phyloP scores from a whole-genome alignment of 2,797 vertebrate species.

The Diceros bicornis region DNA sequence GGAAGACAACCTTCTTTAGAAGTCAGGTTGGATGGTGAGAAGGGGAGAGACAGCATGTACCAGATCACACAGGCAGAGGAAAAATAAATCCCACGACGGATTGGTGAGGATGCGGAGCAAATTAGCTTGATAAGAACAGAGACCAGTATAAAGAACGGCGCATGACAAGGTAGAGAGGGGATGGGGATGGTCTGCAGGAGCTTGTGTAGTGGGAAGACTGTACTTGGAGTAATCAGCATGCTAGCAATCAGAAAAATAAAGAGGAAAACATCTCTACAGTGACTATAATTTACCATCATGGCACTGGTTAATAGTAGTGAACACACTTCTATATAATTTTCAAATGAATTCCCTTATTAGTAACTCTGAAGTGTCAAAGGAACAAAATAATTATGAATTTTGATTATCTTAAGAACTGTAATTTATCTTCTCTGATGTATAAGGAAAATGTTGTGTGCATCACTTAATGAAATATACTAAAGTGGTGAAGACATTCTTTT shows the following conservation, averaged over 20 bases:
- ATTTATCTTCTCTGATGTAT: constrained; percentile 28
- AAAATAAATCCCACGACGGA: background rate
- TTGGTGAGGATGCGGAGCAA: background rate
- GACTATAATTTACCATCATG: background rate
- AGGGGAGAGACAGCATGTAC: background rate
- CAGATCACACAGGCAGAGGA: background rate
- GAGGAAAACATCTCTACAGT: background rate
- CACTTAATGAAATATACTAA: background rate
- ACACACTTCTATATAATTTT: background rate
- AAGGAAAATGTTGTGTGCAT: background rate
- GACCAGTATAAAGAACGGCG: background rate
- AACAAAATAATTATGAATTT: constrained; percentile 48
- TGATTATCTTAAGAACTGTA: background rate
- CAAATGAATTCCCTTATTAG: constrained; percentile 8
- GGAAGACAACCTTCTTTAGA: background rate
- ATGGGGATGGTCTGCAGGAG: background rate
- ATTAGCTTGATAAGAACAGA: background rate
- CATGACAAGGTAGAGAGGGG: background rate
- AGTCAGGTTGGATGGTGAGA: background rate
- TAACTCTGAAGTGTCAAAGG: constrained; percentile 37
- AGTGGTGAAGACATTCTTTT: background rate
- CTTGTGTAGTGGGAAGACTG: background rate
- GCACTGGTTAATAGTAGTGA: background rate
- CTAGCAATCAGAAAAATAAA: background rate
- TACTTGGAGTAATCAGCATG: background rate